Conservation (phyloP, 1,140 invertebrate species). For the Drosophila albomicans region DNA sequence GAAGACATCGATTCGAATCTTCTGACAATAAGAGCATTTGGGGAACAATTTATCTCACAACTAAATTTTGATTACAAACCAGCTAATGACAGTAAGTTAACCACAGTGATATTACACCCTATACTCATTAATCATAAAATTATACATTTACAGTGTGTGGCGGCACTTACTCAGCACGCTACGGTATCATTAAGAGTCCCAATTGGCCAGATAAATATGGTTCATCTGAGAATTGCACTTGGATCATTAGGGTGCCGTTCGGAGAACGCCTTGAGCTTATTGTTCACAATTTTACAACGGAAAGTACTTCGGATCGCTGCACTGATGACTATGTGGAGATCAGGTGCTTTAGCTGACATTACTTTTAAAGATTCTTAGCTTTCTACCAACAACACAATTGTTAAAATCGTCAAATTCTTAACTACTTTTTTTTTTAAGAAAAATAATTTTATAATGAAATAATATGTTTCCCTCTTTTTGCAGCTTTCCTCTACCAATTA, state of each 20-base stretch:
- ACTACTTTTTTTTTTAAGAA: too few relatives aligned
- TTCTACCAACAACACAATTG: too few relatives aligned
- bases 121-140: neutral
- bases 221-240: slow-evolving; percentile 88
- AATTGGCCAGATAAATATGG: slow-evolving; percentile 91
- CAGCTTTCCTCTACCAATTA: too few relatives aligned
- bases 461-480: too few relatives aligned
- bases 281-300: slow-evolving; percentile 90
- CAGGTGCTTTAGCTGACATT: slow-evolving; percentile 85
- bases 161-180: slow-evolving; percentile 88
- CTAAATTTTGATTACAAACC: neutral
- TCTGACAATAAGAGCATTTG: slow-evolving; percentile 22
- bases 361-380: too few relatives aligned
- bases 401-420: too few relatives aligned
- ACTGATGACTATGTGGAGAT: slow-evolving; percentile 92
- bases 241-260: slow-evolving; percentile 90
- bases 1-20: slow-evolving; percentile 43
- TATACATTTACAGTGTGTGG: slow-evolving; percentile 88
- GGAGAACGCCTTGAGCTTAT: slow-evolving; percentile 91
- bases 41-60: rapidly evolving
- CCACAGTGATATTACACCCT: neutral
- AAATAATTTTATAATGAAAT: too few relatives aligned
- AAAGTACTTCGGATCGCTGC: slow-evolving; percentile 86
- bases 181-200: slow-evolving; percentile 88
- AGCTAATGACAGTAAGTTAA: slow-evolving; percentile 7